Evolutionary conservation across 2,113 vertebrate genomes (phyloP).

Genomic region (Phaethornis superciliosus): DNA sequence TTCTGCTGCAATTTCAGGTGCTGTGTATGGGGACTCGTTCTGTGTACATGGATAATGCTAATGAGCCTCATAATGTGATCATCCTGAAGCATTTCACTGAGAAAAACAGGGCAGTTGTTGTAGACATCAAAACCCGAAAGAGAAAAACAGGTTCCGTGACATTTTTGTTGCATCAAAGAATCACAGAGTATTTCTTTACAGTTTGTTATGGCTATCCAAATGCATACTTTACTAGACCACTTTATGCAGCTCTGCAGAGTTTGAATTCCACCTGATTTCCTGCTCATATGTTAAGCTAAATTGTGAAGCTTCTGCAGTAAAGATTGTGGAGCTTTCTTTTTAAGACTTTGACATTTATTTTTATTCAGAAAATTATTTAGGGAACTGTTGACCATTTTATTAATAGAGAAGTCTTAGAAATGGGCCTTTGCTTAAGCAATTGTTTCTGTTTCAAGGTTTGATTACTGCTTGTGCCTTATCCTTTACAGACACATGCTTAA

Average conservation of each 20-base stretch:
- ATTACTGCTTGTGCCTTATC: not conserved
- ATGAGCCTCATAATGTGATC: conserved; percentile 92
- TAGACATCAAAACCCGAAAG: conserved; percentile 94
- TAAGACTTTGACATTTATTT: not conserved
- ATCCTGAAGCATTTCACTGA: conserved; percentile 96
- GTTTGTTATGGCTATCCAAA: not conserved
- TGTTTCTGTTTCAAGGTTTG: not conserved
- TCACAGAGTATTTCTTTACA: not conserved
- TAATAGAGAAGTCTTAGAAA: not conserved
- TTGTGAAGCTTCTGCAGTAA: not conserved
- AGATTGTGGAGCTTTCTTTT: not conserved
- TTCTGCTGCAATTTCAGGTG: conserved; percentile 76
- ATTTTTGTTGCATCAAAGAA: conserved; percentile 33
- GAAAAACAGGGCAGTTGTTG: conserved; percentile 94
- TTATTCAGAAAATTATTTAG: not conserved
- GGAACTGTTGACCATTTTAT: not conserved
- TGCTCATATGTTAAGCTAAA: not conserved
- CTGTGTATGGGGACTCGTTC: conserved; percentile 94
- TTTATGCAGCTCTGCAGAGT: not conserved
- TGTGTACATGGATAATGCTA: conserved; percentile 95
- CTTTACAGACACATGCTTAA: not conserved
- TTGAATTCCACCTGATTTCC: not conserved
- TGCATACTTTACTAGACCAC: not conserved
- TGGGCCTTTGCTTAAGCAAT: not conserved
- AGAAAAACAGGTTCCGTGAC: conserved; percentile 88